Base-by-base conservation (phyloP, 2,113 vertebrate species). In the Ciconia stormi region DNA sequence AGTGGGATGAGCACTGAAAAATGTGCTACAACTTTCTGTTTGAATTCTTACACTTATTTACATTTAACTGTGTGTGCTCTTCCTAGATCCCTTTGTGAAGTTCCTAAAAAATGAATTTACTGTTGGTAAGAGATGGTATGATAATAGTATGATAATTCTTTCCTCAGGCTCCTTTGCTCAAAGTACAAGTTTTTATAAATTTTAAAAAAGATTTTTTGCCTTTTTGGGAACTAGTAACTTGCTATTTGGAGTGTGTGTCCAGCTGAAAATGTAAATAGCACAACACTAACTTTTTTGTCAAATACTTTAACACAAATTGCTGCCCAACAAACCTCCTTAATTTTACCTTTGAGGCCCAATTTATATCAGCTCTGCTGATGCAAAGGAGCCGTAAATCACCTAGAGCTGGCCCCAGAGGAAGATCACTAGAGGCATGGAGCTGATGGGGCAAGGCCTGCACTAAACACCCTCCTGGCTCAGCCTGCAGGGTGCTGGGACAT, bases 401-500 rank as follows among this genome's bases (percentile, higher is more conserved):
- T 32, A 34, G 23, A 62, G 3, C 18, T 63, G 47, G 9, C 23
- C 18, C 17, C 15, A 40, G 70, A 38, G 18, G 46, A 65, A 76
- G 46, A 18, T 50, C 13, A 22, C 11, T 32, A 21, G 29, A 7
- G 3, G 3, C 32, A 34, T 6, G 13, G 30, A 69, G n/a, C 11
- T 74, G 49, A 52, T 32, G 38, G 47, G 72, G 19, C 38, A 73
- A 69, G 29, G 11, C 16, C 47, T 36, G 22, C 47, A n/a, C 49
- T 70, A 42, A 70, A 58, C 22, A 46, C 21, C 17, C 29, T 46
- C 29, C 38, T 47, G 42, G 21, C 16, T 56, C 40, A 46, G 49
- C 27, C 49, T 58, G 49, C 0, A 1, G 56, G 38, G 3, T 2
- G 4, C 16, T 67, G 50, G 23, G 44, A 17, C 30, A 4, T 5